Evolutionary conservation across 1,140 invertebrate species (phyloP), one percentile per base, ranked within the genome.

Genomic region (Pachypsylla venusta): DNA sequence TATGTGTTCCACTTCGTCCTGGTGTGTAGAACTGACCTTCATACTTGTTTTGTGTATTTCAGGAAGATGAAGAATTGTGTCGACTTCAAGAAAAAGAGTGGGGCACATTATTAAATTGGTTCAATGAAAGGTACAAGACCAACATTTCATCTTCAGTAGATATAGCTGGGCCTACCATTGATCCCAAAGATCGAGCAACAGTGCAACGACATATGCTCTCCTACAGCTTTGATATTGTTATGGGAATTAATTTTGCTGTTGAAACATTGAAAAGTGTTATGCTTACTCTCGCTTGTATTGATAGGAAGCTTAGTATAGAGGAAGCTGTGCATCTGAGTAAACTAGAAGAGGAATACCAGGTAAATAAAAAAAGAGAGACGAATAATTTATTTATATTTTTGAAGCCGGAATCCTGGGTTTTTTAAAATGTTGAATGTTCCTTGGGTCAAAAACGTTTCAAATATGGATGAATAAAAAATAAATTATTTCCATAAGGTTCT

Each of bases 211-310:
- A 92, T 70, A 77, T 93, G 40, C 67, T 83, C 19, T 90, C 87
- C 1, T 84, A 86, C 70, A 83, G 83, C 71, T 79, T 85, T 66
- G 79, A 83, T 60, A 22, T 61, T 59, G 65, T 76, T 70, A 62
- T 65, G 91, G 93, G 91, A 60, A 84, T 91, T 64, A 75, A 81
- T 56, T 94, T 85, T 75, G 88, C 83, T 27, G 80, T 87, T 1
- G 93, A 97, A 68, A 80, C 85, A n/a, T 68, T 97, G 1, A 97
- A 96, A 75, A 98, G 93, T 7, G 76, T 93, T 19, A 81, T 98
- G 48, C 70, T 98, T 53, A 84, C 87, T 57, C 72, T 89, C 66
- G 89, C 89, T 39, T 79, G 85, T 60, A 77, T 85, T 39, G 87
- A 94, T 64, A 77, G 82, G 67, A 71, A 78, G 59, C 70, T 98